Conservation (phyloP, 2,113 vertebrate species). For the Struthio camelus region DNA sequence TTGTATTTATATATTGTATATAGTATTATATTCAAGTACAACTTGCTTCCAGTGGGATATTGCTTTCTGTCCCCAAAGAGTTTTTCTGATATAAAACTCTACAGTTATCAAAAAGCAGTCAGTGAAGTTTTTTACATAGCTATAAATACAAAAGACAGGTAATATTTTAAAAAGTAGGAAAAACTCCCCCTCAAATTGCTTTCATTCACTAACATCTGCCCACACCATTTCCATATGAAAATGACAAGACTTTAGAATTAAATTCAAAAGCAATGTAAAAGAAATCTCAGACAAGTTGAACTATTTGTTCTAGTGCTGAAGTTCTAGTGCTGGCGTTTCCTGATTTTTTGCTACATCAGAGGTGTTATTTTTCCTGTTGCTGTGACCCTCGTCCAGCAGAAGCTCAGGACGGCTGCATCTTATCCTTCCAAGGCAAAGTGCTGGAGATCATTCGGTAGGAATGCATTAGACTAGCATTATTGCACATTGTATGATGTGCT, state of each 20-base stretch:
- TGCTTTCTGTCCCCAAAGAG: not conserved
- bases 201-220: not conserved
- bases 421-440: not conserved
- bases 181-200: fast-evolving
- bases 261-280: not conserved
- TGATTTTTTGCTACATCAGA: not conserved
- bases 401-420: fast-evolving
- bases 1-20: too few species aligned
- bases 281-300: not conserved
- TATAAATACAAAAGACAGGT: not conserved
- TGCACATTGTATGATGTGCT: not conserved
- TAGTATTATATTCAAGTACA: not conserved
- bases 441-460: not conserved
- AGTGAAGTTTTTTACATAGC: not conserved
- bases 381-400: not conserved
- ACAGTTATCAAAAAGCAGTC: not conserved
- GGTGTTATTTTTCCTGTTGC: not conserved
- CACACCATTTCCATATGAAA: not conserved
- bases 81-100: not conserved
- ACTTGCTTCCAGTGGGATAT: not conserved
- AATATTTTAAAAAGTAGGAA: not conserved
- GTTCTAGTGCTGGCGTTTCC: not conserved
- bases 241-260: not conserved
- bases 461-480: not conserved
- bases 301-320: not conserved